Evolutionary conservation across 2,888 invertebrate species (phyloP), one percentile per base, ranked within the genome.

Genomic region (Escarpia spicata): DNA sequence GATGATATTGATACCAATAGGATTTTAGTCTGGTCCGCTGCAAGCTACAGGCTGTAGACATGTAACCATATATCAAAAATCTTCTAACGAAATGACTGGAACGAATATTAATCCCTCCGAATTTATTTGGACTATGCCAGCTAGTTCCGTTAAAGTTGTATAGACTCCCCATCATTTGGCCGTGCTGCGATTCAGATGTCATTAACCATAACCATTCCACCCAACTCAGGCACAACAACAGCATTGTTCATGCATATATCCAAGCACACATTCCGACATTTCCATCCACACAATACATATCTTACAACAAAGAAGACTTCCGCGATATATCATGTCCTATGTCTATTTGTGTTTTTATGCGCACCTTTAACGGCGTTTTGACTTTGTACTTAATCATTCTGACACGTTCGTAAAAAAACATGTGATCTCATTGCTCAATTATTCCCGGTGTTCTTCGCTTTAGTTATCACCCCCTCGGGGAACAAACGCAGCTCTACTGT

Each of bases 371-470:
- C 75, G 75, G 75, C 26, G 75, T 75, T 75, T 75, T 75, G 75
- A 75, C 75, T 26, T 75, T 75, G 75, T 75, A 75, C 75, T 19
- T 75, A 75, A 75, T 75, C 75, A 75, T 75, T 75, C n/a, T 75
- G 75, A 75, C 75, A 75, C n/a, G 19, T 75, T 75, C 75, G 75
- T 75, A n/a, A n/a, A 75, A 75, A 75, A 75, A 26, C 75, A 15
- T 75, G 75, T 75, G 75, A 75, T 75, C n/a, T 75, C 75, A 75
- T 75, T 75, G 75, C 75, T 75, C 75, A 75, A 75, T 75, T 75
- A 75, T 75, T 75, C 75, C 75, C 75, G 75, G 75, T 75, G 75
- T 26, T 75, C 75, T 75, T 26, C 75, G 75, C 75, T 75, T 75
- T 75, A 75, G 75, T 75, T 6, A 15, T 3, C 26, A 26, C 9